Conservation (phyloP, 2,888 invertebrate genomes). For the Tetragonisca angustula region DNA sequence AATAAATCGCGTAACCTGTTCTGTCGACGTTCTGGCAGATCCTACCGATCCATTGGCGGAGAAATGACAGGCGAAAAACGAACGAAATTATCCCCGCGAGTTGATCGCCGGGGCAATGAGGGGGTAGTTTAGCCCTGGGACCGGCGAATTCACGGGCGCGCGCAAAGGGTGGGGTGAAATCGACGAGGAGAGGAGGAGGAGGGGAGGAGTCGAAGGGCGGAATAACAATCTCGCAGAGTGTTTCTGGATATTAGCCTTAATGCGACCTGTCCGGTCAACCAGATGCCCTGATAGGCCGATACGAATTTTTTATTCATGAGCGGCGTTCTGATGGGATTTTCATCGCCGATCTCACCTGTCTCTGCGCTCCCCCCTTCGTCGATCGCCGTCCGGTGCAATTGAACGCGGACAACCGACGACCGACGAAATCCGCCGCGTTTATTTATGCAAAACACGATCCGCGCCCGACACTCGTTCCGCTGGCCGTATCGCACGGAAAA, state of each 20-base stretch:
- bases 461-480: not conserved
- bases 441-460: conserved; percentile 58
- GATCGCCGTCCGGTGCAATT: conserved; percentile 70
- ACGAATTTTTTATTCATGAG: conserved; percentile 80
- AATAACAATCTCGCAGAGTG: conserved; percentile 79
- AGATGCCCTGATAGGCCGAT: conserved; percentile 71
- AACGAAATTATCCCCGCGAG: conserved; percentile 65
- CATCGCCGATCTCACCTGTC: conserved; percentile 76
- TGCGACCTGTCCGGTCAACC: conserved; percentile 76
- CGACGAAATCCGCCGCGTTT: conserved; percentile 54
- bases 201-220: conserved; percentile 56
- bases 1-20: conserved; percentile 21
- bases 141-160: conserved; percentile 62
- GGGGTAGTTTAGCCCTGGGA: conserved; percentile 67
- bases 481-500: conserved; percentile 27
- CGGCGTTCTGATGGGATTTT: conserved; percentile 78
- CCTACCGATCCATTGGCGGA: conserved; percentile 15
- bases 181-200: conserved; percentile 34
- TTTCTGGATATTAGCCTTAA: conserved; percentile 78
- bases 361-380: conserved; percentile 31
- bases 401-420: conserved; percentile 30
- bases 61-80: conserved; percentile 65
- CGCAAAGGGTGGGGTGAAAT: conserved; percentile 34
- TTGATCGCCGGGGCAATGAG: conserved; percentile 68
- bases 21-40: conserved; percentile 17